These are phyloP conservation scores for Ceyx melanurus DNA, from an alignment of 2,113 vertebrate genomes.

Conservation along the genomic window DNA sequence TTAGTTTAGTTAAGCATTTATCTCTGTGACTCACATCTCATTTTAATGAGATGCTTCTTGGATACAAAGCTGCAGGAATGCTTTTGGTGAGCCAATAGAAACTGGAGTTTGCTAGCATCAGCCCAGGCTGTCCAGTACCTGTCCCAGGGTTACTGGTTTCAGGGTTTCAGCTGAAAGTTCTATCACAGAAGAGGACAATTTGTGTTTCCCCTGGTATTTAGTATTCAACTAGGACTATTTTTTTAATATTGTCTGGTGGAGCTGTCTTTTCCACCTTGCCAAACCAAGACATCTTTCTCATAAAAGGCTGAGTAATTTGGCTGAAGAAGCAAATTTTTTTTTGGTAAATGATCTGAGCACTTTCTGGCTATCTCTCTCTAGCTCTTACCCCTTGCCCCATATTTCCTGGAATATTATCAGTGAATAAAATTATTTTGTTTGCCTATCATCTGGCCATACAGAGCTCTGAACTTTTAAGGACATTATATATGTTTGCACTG, in stretches of 20 bases:
- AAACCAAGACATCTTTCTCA: slow-evolving; percentile 35
- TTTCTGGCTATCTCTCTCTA: slow-evolving; percentile 7
- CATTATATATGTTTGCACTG: neutral
- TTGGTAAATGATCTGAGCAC: neutral
- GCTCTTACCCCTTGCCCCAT: neutral
- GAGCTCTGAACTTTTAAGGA: neutral
- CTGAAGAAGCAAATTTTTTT: neutral
- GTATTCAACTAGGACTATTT: neutral
- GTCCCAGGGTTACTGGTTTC: neutral
- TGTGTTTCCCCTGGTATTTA: neutral
- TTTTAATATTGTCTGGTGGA: neutral
- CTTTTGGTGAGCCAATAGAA: neutral
- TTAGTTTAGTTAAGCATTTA: neutral
- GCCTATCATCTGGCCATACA: neutral
- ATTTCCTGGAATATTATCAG: slow-evolving; percentile 23
- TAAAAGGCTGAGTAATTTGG: slow-evolving; percentile 40
- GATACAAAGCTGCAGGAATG: neutral
- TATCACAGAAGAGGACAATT: neutral
- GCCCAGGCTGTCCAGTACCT: neutral
- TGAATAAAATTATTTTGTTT: neutral
- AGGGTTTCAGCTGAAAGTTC: neutral
- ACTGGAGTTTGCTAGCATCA: neutral
- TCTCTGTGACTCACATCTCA: neutral
- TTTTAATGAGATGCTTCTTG: slow-evolving; percentile 41
- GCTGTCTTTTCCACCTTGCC: neutral